A percentile compares a stretch with the other conserved stretches of the same genome.
phyloP scores from a whole-genome alignment of 1,140 invertebrate species.

The Macrotrachela quadricornifera region DNA sequence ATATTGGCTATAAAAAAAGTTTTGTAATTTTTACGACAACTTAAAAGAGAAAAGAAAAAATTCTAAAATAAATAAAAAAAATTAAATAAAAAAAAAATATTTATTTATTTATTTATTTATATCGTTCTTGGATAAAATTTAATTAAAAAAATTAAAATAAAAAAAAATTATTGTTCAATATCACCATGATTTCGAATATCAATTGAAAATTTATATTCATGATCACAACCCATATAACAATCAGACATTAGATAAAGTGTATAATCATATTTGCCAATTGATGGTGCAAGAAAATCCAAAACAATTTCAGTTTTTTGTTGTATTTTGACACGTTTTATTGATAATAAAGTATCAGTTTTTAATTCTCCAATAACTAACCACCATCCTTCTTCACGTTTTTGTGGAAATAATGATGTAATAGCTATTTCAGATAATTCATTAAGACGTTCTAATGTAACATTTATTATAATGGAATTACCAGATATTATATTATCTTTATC shows the following conservation, averaged over 20 bases:
- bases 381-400: constrained; percentile 97
- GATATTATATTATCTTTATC: constrained; percentile 1
- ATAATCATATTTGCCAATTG: constrained; percentile 52
- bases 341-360: constrained; percentile 71
- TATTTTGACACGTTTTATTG: constrained; percentile 78
- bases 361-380: constrained; percentile 97
- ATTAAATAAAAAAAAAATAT: no score
- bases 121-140: no score
- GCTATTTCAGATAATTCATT: constrained; percentile 82
- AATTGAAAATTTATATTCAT: constrained; percentile 57
- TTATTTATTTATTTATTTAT: no score
- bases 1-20: no score
- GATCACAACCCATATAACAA: constrained; percentile 90
- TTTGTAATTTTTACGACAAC: no score
- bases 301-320: constrained; percentile 81
- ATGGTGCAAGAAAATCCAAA: constrained; percentile 77
- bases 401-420: constrained; percentile 89
- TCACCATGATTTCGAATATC: no score
- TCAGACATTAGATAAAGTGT: constrained; percentile 97
- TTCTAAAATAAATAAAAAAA: no score
- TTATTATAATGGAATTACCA: constrained; percentile 38
- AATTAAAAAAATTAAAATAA: no score
- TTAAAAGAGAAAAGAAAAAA: no score
- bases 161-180: no score
- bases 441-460: constrained; percentile 79